These are phyloP conservation scores for Sula dactylatra DNA, from an alignment of 2,113 vertebrate genomes.

Conservation along the genomic window DNA sequence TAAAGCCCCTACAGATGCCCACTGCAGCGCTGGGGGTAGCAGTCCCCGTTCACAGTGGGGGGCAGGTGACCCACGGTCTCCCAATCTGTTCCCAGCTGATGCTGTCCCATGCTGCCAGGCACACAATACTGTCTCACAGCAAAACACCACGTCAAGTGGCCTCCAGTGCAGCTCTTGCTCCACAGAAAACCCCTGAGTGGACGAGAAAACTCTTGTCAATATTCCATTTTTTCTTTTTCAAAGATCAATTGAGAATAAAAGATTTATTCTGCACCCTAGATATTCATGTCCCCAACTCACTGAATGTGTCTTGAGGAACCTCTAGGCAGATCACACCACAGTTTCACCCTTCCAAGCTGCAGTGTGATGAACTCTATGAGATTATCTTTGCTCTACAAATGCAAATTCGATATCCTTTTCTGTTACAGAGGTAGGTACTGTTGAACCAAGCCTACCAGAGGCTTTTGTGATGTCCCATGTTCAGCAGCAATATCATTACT, in stretches of 20 bases:
- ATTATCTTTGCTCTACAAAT: background rate
- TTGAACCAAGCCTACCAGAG: background rate
- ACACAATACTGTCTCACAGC: accelerated
- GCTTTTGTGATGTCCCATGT: background rate
- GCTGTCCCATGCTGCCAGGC: background rate
- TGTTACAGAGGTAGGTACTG: background rate
- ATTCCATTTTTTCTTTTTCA: background rate
- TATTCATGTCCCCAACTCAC: accelerated
- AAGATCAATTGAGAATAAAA: background rate
- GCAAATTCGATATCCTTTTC: constrained; percentile 1
- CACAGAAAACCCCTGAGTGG: accelerated
- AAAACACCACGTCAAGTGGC: accelerated
- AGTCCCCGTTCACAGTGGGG: accelerated
- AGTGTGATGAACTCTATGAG: background rate
- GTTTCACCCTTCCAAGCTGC: background rate
- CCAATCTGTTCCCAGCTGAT: background rate
- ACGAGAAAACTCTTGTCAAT: background rate
- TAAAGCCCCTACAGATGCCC: accelerated
- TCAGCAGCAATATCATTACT: background rate
- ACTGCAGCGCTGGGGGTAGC: accelerated
- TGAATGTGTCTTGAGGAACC: background rate
- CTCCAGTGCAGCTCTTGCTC: background rate
- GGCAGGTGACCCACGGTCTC: background rate
- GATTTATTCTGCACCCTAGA: background rate
- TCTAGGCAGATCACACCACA: background rate